These are phyloP conservation scores for Mantis religiosa DNA, from an alignment of 2,888 invertebrate genomes.

Conservation along the genomic window DNA sequence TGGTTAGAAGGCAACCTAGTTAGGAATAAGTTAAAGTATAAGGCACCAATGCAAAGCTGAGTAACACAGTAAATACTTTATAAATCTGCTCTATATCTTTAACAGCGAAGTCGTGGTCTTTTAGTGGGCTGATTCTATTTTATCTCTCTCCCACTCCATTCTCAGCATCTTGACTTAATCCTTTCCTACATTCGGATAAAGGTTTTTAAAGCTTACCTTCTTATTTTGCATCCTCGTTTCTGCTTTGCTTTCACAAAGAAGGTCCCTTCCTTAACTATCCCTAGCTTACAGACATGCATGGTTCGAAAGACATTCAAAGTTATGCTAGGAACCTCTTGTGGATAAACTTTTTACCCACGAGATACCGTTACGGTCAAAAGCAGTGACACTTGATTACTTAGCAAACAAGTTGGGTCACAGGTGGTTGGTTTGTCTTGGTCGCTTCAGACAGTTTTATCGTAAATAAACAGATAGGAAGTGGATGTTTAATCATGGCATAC, in stretches of 20 bases:
- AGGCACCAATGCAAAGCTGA: too few relatives aligned
- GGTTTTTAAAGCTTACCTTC: background rate
- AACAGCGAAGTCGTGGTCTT: too few relatives aligned
- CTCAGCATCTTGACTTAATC: background rate
- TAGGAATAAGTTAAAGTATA: too few relatives aligned
- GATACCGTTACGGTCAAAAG: background rate
- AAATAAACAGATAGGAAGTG: too few relatives aligned
- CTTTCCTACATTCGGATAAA: slow-evolving; percentile 1
- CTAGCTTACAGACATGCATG: background rate
- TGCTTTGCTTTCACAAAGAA: background rate
- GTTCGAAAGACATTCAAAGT: slow-evolving; percentile 6
- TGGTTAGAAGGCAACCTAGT: too few relatives aligned
- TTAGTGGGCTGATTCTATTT: too few relatives aligned
- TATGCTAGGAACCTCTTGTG: background rate
- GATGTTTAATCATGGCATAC: too few relatives aligned
- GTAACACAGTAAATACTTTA: too few relatives aligned
- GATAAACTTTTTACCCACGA: background rate
- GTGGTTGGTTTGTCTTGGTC: too few relatives aligned
- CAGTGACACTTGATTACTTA: background rate
- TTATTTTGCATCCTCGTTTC: background rate
- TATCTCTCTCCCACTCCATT: background rate
- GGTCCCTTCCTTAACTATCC: background rate
- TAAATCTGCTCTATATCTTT: too few relatives aligned
- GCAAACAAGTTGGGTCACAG: too few relatives aligned
- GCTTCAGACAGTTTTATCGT: too few relatives aligned